Base-by-base conservation (phyloP, 2,888 invertebrate genomes). In the Aricia artaxerxes region DNA sequence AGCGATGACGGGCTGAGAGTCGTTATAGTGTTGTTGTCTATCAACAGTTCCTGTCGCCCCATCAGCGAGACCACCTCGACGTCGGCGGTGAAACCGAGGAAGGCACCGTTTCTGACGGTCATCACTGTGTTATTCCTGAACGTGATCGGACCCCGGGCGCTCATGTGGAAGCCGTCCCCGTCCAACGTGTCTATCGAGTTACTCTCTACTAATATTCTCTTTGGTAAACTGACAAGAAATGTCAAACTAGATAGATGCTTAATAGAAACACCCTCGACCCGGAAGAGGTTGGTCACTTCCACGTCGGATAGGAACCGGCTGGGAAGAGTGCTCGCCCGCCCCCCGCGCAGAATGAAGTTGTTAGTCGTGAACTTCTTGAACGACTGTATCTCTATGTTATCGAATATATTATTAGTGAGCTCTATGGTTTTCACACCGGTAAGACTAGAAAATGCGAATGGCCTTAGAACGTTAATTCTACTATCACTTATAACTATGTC, bases 291-390 rank as follows among this genome's bases (percentile, higher is more conserved):
- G 78, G 94, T 95, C 64, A 97, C 96, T 84, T 96, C 96, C 77
- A 97, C 92, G 84, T 97, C 97, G 80, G 97, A 97, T 87, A 97
- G 95, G 80, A 96, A 95, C 81, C 97, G 95, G 83, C 97, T 97
- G 4, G 97, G 97, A 80, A 97, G 88, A 78, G 92, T 93, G 49
- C 92, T 90, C 76, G 97, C 95, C 13, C 86, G 90, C 38, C 96
- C 96, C 4, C 96, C 96, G 72, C 95, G 94, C 78, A 98, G 89
- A 82, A 95, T 92, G 82, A 98, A 95, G 82, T 95, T 95, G 60
- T 95, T 95, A 0, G 97, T 95, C 44, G 96, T 95, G 86, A 98
- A 97, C 89, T 97, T 97, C 86, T 97, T 98, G 85, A 98, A 97
- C 2, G 97, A 96, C 90, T 97, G 96, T 69, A 95, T 95, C 83